A percentile compares a stretch with the other conserved stretches of the same genome.
Conservation (phyloP, 2,888 invertebrate genomes). For the Thumatha senex region DNA sequence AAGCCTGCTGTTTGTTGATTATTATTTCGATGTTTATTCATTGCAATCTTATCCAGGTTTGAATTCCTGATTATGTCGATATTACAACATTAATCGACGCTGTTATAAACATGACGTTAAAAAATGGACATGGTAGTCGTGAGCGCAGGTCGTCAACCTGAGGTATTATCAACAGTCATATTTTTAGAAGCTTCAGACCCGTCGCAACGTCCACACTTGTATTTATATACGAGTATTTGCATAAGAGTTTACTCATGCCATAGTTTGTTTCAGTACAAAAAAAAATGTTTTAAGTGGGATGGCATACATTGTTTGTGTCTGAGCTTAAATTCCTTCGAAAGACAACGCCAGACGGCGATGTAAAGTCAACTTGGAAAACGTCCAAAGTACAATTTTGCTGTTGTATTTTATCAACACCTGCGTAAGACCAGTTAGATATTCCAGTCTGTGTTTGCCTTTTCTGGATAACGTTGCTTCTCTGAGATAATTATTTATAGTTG, state of each 20-base stretch:
- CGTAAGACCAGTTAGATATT: slow-evolving; percentile 39
- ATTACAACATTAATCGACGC: slow-evolving; percentile 13
- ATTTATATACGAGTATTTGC: slow-evolving; percentile 54
- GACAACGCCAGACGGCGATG: slow-evolving; percentile 33
- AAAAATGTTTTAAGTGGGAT: slow-evolving; percentile 31
- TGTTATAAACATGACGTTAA: slow-evolving; percentile 39
- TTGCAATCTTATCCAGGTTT: background rate
- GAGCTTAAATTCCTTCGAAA: slow-evolving; percentile 41
- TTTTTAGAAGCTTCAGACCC: slow-evolving; percentile 55
- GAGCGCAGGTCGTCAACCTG: slow-evolving; percentile 72
- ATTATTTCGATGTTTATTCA: background rate
- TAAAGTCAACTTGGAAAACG: slow-evolving; percentile 52
- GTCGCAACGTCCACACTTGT: slow-evolving; percentile 24
- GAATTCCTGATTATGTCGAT: background rate
- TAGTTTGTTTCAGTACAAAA: slow-evolving; percentile 39
- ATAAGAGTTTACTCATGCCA: slow-evolving; percentile 47
- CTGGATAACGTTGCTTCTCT: slow-evolving; percentile 39
- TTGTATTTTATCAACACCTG: slow-evolving; percentile 57
- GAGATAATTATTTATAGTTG: too few relatives aligned
- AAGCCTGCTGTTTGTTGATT: background rate
- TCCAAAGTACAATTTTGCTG: slow-evolving; percentile 55
- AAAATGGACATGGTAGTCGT: slow-evolving; percentile 66
- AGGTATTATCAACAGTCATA: slow-evolving; percentile 73
- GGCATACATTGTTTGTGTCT: slow-evolving; percentile 38
- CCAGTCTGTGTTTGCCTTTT: slow-evolving; percentile 48